phyloP scores from a whole-genome alignment of 2,888 invertebrate species.

The Furcula furcula region DNA sequence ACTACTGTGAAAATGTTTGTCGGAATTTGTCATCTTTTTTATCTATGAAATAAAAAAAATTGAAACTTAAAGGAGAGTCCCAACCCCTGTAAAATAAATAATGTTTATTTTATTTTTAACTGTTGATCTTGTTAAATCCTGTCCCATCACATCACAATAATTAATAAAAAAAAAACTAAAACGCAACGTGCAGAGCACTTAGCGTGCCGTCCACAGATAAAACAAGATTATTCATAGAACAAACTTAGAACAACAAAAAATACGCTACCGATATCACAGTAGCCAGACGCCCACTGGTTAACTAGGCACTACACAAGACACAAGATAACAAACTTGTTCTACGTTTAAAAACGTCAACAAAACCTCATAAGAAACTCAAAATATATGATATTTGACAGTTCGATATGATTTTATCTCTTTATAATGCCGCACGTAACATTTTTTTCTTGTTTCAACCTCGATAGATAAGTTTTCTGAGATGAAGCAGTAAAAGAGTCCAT shows the following conservation, averaged over 20 bases:
- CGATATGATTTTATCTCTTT: conserved; percentile 17
- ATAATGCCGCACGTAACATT: neutral
- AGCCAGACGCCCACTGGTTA: conserved; percentile 26
- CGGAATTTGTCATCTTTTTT: too few species aligned
- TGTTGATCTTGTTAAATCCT: too few species aligned
- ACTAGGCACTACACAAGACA: conserved; percentile 7
- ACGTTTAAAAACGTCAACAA: conserved; percentile 6
- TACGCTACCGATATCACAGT: conserved; percentile 28
- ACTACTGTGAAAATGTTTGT: too few species aligned
- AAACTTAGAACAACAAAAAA: conserved; percentile 21
- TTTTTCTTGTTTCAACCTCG: neutral
- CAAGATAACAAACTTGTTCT: conserved; percentile 26
- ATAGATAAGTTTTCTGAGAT: neutral
- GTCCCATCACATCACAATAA: too few species aligned
- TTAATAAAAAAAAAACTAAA: neutral
- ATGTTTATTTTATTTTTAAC: too few species aligned
- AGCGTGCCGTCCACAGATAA: conserved; percentile 14
- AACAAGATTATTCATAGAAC: conserved; percentile 22
- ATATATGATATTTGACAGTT: conserved; percentile 17
- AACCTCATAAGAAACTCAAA: conserved; percentile 9
- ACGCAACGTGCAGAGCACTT: neutral
- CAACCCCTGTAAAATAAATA: too few species aligned
- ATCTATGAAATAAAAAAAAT: too few species aligned
- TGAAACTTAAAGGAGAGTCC: too few species aligned
- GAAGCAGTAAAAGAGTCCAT: neutral